A percentile compares a stretch with the other conserved stretches of the same genome.
These are phyloP conservation scores for Epinotia ramella DNA, from an alignment of 2,888 invertebrate species.

Conservation along the genomic window DNA sequence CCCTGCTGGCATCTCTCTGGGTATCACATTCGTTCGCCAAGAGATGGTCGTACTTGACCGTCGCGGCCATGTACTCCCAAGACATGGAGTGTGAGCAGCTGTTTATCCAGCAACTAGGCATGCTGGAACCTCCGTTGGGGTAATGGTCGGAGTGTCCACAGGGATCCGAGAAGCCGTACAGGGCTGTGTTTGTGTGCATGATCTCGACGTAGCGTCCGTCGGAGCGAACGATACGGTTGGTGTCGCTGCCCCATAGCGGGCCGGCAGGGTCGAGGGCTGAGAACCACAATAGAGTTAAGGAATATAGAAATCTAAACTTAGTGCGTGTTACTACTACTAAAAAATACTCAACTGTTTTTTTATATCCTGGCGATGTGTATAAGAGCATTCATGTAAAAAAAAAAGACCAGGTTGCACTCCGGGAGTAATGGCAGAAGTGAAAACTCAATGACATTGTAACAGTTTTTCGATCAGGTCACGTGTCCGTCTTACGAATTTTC, in stretches of 20 bases:
- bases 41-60: slow-evolving; percentile 63
- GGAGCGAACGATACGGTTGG: slow-evolving; percentile 56
- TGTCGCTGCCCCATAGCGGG: slow-evolving; percentile 64
- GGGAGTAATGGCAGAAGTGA: no score
- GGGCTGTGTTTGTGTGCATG: slow-evolving; percentile 70
- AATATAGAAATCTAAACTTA: no score
- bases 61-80: slow-evolving; percentile 66
- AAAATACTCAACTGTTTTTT: no score
- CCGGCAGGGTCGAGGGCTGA: slow-evolving; percentile 76
- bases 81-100: slow-evolving; percentile 68
- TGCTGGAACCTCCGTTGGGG: slow-evolving; percentile 66
- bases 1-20: slow-evolving; percentile 17
- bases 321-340: no score
- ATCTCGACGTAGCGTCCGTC: slow-evolving; percentile 74
- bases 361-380: no score
- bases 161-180: slow-evolving; percentile 61
- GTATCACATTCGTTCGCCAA: slow-evolving; percentile 60
- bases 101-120: slow-evolving; percentile 69
- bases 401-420: no score
- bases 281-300: slow-evolving; percentile 16
- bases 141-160: slow-evolving; percentile 73
- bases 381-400: no score
- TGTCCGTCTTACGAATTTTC: no score
- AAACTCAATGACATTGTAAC: no score
- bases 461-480: no score